Base-by-base conservation (phyloP, 2,888 invertebrate species). In the Empis stercorea region DNA sequence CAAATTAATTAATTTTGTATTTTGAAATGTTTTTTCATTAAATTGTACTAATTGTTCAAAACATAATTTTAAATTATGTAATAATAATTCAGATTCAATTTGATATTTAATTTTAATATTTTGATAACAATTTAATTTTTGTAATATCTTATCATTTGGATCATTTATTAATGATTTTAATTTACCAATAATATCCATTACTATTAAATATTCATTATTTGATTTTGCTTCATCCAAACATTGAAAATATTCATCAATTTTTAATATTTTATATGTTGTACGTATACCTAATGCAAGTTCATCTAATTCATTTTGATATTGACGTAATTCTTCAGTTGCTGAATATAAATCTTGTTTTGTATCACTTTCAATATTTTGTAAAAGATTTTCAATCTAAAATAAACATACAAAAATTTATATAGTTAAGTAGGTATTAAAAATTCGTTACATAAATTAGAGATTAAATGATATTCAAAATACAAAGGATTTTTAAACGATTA, bases 281-380 rank as follows among this genome's bases (percentile, higher is more conserved):
- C 56, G 66, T 16, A 80, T 55, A n/a, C 76, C 75, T 54, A 76
- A 71, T 16, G 73, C 72, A 0, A 77, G 69, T 54, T 76, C 76
- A 48, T 76, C 68, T 39, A 85, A 63, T 32, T 74, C 68, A 13
- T 68, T 60, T 1, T 75, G 70, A 39, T 80, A 68, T 48, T 68
- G 69, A 37, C 78, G 71, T 53, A 84, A 67, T 58, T 79, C 80
- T 43, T 74, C 73, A 44, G 76, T 74, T 1, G 80, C 78, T 48
- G 76, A 73, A 3, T 72, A 65, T 37, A 85, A 68, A 52, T 81
- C 77, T 17, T 73, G 71, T 62, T 77, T 76, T 1, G 78, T 76
- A 49, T 75, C 72, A 43, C 75, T 71, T 56, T 82, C 78, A 51
- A 86, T 55, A n/a, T 57, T 59, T 14, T 61, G 56, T 0, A 67